phyloP scores from a whole-genome alignment of 2,888 invertebrate genomes.

The Brachyopa scutellaris region DNA sequence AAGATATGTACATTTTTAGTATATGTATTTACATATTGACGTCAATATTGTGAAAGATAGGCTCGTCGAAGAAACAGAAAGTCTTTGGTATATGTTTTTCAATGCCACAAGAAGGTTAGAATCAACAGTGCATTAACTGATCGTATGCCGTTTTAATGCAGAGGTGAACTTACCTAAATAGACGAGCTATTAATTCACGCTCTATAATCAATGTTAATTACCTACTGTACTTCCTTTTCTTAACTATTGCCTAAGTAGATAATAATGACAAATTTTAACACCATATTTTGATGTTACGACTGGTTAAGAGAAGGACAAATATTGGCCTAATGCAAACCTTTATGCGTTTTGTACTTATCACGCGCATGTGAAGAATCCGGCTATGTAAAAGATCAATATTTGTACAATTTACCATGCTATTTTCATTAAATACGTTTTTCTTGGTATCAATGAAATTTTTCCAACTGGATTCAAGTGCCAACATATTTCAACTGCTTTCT shows the following conservation, averaged over 20 bases:
- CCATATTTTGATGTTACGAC: not conserved
- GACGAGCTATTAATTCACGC: constrained; percentile 37
- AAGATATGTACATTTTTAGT: not conserved
- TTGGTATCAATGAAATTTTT: too few species aligned
- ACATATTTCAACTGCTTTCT: too few species aligned
- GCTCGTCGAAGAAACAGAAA: constrained; percentile 41
- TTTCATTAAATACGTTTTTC: too few species aligned
- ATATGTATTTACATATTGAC: constrained; percentile 5
- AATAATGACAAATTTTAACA: not conserved
- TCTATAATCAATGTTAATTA: constrained; percentile 32
- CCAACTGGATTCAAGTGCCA: too few species aligned
- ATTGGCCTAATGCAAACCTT: not conserved
- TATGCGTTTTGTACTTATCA: not conserved
- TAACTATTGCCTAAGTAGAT: not conserved
- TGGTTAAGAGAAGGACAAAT: not conserved
- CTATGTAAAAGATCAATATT: too few species aligned
- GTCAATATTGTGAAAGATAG: constrained; percentile 9
- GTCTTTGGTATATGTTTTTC: constrained; percentile 29
- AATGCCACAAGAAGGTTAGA: constrained; percentile 56
- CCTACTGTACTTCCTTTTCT: not conserved
- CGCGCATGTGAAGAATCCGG: too few species aligned
- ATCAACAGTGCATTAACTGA: constrained; percentile 46
- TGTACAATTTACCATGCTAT: too few species aligned
- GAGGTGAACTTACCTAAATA: constrained; percentile 1
- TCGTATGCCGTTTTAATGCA: constrained; percentile 12